Percentiles rank a stretch among this genome's conserved stretches.
These are phyloP conservation scores for Batillaria attramentaria DNA, from an alignment of 1,140 invertebrate genomes.

Conservation along the genomic window DNA sequence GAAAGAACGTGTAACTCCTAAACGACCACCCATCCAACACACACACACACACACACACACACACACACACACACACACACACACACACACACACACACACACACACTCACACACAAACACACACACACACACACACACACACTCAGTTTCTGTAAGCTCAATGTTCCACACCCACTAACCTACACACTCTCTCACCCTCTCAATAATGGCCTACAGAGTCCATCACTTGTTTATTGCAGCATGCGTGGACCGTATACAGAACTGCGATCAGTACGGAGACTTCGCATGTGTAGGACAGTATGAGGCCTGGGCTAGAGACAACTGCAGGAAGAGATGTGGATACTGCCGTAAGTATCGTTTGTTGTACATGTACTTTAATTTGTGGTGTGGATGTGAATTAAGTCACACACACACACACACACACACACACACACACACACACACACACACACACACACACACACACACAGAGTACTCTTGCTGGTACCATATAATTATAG, in stretches of 20 bases:
- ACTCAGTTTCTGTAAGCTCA: background rate
- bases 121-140: background rate
- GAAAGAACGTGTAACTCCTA: no score
- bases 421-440: background rate
- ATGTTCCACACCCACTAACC: background rate
- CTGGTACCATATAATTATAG: no score
- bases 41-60: background rate
- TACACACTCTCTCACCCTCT: background rate
- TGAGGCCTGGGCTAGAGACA: conserved; percentile 47
- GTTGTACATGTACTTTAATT: background rate
- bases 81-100: conserved; percentile 5
- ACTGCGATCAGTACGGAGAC: conserved; percentile 45
- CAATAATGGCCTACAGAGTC: background rate
- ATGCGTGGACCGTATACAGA: conserved; percentile 43
- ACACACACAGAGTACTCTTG: no score
- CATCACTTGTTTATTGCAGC: background rate
- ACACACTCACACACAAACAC: background rate
- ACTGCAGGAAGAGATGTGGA: conserved; percentile 42
- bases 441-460: background rate
- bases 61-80: conserved; percentile 9
- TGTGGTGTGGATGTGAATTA: background rate
- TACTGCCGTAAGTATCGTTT: conserved; percentile 33
- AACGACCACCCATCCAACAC: background rate
- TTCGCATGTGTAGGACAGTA: conserved; percentile 46
- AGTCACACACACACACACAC: background rate